Evolutionary conservation across 2,888 invertebrate genomes (phyloP).

Genomic region (Blastobasis adustella): DNA sequence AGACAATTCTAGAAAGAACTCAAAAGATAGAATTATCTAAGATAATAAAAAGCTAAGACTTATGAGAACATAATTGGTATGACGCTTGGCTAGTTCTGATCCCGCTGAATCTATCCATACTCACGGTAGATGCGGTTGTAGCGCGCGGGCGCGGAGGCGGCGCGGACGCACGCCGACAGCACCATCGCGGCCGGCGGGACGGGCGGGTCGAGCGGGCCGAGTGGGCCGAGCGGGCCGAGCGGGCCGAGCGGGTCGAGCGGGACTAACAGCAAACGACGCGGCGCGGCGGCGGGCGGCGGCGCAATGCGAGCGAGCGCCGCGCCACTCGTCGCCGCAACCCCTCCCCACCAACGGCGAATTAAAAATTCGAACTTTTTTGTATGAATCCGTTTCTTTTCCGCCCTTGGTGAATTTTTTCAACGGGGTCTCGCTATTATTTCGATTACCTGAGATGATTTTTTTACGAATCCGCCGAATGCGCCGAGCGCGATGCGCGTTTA

Average conservation of each 20-base stretch:
- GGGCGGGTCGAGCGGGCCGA: slow-evolving; percentile 5
- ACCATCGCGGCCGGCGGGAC: slow-evolving; percentile 38
- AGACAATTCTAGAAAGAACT: no score
- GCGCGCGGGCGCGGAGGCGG: slow-evolving; percentile 38
- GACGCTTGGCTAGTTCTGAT: no score
- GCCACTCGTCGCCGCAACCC: slow-evolving; percentile 16
- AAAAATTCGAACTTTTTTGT: slow-evolving; percentile 64
- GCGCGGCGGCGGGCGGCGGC: slow-evolving; percentile 10
- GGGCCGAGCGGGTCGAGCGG: slow-evolving; percentile 11
- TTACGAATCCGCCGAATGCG: slow-evolving; percentile 48
- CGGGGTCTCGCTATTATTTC: slow-evolving; percentile 65
- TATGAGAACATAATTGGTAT: no score
- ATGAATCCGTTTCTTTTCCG: slow-evolving; percentile 71
- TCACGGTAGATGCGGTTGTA: slow-evolving; percentile 59
- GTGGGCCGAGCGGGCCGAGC: background rate
- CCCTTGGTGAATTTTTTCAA: slow-evolving; percentile 73
- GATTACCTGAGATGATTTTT: slow-evolving; percentile 72
- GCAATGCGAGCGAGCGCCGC: slow-evolving; percentile 12
- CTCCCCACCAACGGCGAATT: slow-evolving; percentile 53
- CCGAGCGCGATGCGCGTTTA: slow-evolving; percentile 60
- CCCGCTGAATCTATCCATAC: slow-evolving; percentile 19
- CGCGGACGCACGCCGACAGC: slow-evolving; percentile 63
- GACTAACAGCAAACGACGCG: slow-evolving; percentile 11
- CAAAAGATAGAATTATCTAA: no score
- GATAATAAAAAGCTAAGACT: no score